Base-by-base conservation (phyloP, 2,113 vertebrate species). In the Macaca nemestrina region DNA sequence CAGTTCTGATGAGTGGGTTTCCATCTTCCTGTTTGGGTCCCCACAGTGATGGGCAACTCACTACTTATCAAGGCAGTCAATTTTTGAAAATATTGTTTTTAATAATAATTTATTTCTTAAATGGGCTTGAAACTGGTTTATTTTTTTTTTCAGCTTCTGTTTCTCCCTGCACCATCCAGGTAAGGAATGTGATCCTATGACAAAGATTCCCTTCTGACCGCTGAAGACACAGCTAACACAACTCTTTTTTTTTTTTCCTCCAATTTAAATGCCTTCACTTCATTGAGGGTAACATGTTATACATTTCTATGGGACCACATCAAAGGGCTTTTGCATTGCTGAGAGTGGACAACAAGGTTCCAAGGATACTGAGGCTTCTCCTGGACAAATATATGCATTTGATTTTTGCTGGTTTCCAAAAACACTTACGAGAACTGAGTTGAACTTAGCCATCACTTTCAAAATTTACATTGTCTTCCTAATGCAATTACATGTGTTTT, bases 371-470 rank as follows among this genome's bases (percentile, higher is more conserved):
- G 6, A 13, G 7, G 35, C 3, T 61, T 16, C 45, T 68, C 48
- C 8, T 16, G 3, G 52, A 75, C n/a, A 25, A 2, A 61, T 14
- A 22, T 0, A n/a, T 0, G 22, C 13, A 1, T 25, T 38, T 20
- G 13, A 50, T 45, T 82, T 30, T 64, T 76, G 61, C 30, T 6
- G 0, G 10, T 45, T 35, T 88, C 75, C 45, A 73, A 68, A 45
- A 50, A 3, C 0, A 30, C 9, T 57, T 22, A 5, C 0, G 52
- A 32, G 85, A 38, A 59, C 55, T 55, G 13, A 8, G 9, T 2
- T 5, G 18, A 93, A 3, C 6, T 20, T 61, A 52, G 13, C 6
- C 4, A 6, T 22, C 35, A 43, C 14, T 38, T 70, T 27, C 17
- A 43, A 50, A 87, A 73, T 40, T 35, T 35, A 30, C 40, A 43